These are phyloP conservation scores for Albula goreensis DNA, from an alignment of 2,113 vertebrate species.

Conservation along the genomic window DNA sequence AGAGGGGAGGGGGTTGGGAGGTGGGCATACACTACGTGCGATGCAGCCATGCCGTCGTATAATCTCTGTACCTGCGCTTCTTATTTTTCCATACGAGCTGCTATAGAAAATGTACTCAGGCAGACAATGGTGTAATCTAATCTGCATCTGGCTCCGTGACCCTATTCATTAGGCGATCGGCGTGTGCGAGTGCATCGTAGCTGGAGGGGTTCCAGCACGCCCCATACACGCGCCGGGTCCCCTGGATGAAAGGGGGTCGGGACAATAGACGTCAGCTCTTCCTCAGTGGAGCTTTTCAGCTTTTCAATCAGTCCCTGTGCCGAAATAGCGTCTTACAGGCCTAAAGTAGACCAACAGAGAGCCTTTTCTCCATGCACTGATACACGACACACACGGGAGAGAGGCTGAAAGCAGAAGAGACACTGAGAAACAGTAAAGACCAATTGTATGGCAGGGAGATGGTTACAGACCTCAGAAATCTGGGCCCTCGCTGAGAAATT, in stretches of 20 bases:
- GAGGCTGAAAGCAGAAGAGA: background rate
- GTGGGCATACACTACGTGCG: no score
- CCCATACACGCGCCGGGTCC: background rate
- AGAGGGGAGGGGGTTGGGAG: no score
- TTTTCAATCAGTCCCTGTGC: background rate
- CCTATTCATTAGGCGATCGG: background rate
- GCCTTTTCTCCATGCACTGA: no score
- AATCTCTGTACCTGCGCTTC: background rate
- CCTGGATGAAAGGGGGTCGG: background rate
- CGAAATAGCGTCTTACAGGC: background rate
- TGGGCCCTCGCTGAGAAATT: background rate
- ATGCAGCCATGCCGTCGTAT: background rate
- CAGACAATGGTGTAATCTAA: background rate
- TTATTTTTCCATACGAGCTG: no score
- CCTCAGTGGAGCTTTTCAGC: background rate
- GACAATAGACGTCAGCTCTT: background rate
- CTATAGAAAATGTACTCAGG: background rate
- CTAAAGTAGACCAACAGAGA: background rate
- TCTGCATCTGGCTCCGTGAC: background rate
- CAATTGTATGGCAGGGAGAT: background rate
- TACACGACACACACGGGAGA: no score
- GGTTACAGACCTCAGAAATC: background rate
- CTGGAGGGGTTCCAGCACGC: background rate
- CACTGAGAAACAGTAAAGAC: background rate
- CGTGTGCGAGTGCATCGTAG: background rate